Conservation (phyloP, 2,888 invertebrate genomes). For the Julus scanicus region DNA sequence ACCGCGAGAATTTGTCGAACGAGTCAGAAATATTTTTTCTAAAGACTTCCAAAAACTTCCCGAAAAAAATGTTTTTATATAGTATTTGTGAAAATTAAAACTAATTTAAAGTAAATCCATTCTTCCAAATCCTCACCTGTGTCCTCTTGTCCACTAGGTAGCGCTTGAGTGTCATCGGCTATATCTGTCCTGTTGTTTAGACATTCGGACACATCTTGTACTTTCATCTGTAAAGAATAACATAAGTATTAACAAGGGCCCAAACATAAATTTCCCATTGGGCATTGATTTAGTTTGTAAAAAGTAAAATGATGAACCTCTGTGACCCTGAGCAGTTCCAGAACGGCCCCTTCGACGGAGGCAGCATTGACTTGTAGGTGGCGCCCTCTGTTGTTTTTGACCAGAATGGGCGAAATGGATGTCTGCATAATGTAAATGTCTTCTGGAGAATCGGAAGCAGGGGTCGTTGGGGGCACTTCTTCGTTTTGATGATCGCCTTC, state of each 20-base stretch:
- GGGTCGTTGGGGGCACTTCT: constrained; percentile 64
- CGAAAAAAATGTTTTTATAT: too few relatives aligned
- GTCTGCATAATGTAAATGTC: constrained; percentile 70
- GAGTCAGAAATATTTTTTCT: too few relatives aligned
- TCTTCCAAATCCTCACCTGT: background rate
- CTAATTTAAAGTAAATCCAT: too few relatives aligned
- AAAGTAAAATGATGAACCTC: too few relatives aligned
- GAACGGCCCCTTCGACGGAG: constrained; percentile 70
- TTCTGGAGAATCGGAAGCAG: constrained; percentile 65
- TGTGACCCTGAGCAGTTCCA: constrained; percentile 68
- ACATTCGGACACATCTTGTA: constrained; percentile 3
- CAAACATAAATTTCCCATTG: too few relatives aligned
- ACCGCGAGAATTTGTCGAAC: too few relatives aligned
- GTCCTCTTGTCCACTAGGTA: background rate
- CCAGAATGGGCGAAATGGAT: constrained; percentile 66
- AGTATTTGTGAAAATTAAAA: too few relatives aligned
- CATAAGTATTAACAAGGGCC: background rate
- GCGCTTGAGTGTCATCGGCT: background rate
- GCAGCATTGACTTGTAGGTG: constrained; percentile 67
- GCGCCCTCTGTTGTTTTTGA: constrained; percentile 62
- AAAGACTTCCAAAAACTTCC: too few relatives aligned
- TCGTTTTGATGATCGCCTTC: constrained; percentile 58
- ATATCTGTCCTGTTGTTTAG: background rate
- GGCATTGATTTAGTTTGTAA: too few relatives aligned
- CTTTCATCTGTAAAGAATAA: constrained; percentile 36